Percentiles rank a stretch among this genome's conserved stretches.
Conservation (phyloP, 2,113 vertebrate genomes). For the Sphyrna mokarran region DNA sequence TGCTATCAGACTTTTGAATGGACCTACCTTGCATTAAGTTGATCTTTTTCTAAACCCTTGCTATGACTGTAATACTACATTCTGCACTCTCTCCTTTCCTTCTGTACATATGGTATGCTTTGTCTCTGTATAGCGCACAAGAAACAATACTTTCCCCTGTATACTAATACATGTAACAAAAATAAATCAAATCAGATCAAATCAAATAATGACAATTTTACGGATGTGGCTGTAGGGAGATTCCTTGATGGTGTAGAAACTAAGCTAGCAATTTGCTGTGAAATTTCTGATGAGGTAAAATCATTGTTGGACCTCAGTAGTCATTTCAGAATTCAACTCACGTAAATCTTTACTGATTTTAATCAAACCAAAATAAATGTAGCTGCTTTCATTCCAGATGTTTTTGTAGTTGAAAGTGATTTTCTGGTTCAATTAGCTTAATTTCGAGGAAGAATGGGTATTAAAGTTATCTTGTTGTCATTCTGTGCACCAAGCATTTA, state of each 20-base stretch:
- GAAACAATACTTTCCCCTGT: no score
- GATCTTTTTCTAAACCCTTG: no score
- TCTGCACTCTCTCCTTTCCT: no score
- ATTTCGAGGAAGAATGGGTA: background rate
- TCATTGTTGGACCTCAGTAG: background rate
- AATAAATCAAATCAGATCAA: no score
- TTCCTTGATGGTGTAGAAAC: background rate
- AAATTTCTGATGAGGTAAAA: background rate
- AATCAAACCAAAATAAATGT: background rate
- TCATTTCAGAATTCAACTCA: background rate
- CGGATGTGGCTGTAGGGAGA: background rate
- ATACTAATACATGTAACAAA: no score
- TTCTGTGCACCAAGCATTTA: background rate
- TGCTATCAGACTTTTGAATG: no score
- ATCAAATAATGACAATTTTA: background rate
- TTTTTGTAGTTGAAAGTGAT: background rate
- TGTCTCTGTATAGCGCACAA: no score
- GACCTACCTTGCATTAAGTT: no score
- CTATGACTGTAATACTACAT: no score
- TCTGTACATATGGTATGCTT: no score
- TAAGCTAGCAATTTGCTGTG: background rate
- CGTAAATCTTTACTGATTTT: background rate
- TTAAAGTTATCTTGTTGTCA: background rate
- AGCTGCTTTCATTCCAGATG: background rate
- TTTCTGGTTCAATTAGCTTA: constrained; percentile 27